These are phyloP conservation scores for Meloidogyne floridensis DNA, from an alignment of 1,140 invertebrate species.

Conservation along the genomic window DNA sequence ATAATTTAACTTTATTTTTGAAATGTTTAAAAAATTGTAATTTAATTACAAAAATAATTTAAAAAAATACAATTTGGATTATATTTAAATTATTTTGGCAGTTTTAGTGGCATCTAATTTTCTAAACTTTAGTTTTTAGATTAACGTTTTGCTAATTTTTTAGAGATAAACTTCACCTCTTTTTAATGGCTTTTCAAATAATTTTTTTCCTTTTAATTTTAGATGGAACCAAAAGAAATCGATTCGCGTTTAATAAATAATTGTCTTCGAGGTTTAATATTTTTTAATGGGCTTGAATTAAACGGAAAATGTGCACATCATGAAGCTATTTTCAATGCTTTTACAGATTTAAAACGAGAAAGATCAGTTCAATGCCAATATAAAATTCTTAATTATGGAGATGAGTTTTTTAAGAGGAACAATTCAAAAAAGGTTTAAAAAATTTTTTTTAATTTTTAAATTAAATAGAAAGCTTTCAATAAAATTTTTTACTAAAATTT, in stretches of 20 bases:
- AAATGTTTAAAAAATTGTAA: too few species aligned
- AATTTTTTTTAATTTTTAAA: slow-evolving; percentile 8
- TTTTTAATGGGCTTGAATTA: slow-evolving; percentile 45
- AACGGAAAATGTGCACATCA: slow-evolving; percentile 41
- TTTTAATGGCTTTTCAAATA: background rate
- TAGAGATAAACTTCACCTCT: too few species aligned
- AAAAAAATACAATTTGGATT: too few species aligned
- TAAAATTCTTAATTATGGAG: slow-evolving; percentile 35
- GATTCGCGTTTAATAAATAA: slow-evolving; percentile 44
- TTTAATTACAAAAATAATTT: too few species aligned
- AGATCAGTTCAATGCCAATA: slow-evolving; percentile 38
- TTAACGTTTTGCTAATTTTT: too few species aligned
- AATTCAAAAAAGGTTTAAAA: slow-evolving; percentile 3
- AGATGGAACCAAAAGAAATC: slow-evolving; percentile 51
- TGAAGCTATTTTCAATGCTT: slow-evolving; percentile 42
- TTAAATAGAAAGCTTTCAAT: background rate
- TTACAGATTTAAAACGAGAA: slow-evolving; percentile 20
- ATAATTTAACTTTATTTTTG: too few species aligned
- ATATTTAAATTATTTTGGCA: too few species aligned
- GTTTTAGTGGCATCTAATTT: too few species aligned
- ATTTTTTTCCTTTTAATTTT: background rate
- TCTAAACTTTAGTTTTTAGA: too few species aligned
- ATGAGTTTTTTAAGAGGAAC: slow-evolving; percentile 40
- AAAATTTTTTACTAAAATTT: too few species aligned
- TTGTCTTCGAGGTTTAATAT: slow-evolving; percentile 43